Percentiles rank a stretch among this genome's conserved stretches.
Evolutionary conservation across 2,888 invertebrate species (phyloP).

Genomic region (Callimorpha dominula): DNA sequence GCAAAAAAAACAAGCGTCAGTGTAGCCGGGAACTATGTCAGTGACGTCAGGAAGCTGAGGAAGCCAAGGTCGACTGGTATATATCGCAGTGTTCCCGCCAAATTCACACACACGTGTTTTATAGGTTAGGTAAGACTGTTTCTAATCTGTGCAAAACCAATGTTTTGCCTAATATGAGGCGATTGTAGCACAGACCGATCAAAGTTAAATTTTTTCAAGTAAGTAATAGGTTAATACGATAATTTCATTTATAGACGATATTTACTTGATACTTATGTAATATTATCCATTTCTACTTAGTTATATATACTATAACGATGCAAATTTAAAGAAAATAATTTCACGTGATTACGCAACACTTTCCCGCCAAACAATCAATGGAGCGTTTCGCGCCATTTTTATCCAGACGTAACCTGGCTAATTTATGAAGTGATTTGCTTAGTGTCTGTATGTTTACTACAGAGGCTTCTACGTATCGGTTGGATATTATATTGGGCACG

Average conservation of each 20-base stretch:
- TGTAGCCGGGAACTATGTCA: slow-evolving; percentile 82
- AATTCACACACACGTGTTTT: slow-evolving; percentile 58
- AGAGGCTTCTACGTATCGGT: slow-evolving; percentile 54
- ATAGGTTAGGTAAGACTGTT: slow-evolving; percentile 53
- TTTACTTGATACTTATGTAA: not conserved
- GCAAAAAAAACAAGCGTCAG: slow-evolving; percentile 69
- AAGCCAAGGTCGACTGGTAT: slow-evolving; percentile 79
- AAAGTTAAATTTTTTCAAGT: not conserved
- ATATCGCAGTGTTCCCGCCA: slow-evolving; percentile 76
- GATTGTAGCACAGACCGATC: not conserved
- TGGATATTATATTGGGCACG: slow-evolving; percentile 65
- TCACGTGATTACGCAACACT: slow-evolving; percentile 75
- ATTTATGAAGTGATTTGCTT: slow-evolving; percentile 60
- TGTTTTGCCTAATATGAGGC: slow-evolving; percentile 5
- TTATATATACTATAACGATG: slow-evolving; percentile 13
- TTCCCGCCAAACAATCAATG: slow-evolving; percentile 83
- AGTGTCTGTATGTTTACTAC: slow-evolving; percentile 50
- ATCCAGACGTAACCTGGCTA: slow-evolving; percentile 62
- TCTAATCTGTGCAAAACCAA: slow-evolving; percentile 7
- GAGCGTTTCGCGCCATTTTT: slow-evolving; percentile 82
- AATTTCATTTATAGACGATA: not conserved
- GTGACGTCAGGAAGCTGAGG: slow-evolving; percentile 79
- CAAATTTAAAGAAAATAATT: slow-evolving; percentile 66
- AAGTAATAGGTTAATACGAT: not conserved
- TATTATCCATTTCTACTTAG: slow-evolving; percentile 35